Evolutionary conservation across 2,888 invertebrate genomes (phyloP), one percentile per base, ranked within the genome.

Genomic region (Augochlorella aurata): DNA sequence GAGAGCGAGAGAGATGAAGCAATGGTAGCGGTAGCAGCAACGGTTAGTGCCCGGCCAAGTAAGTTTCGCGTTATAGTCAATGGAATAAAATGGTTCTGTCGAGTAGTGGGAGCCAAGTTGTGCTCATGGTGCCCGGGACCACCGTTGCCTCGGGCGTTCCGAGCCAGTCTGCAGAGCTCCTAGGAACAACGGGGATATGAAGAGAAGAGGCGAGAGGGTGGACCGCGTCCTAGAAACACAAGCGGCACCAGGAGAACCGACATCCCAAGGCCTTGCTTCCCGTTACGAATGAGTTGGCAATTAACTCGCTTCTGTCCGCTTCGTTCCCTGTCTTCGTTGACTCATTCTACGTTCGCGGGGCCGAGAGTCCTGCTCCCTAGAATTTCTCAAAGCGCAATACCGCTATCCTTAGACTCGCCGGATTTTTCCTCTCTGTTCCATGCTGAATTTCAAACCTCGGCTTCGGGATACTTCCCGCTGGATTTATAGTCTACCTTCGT

Each of bases 41-140:
- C 86, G 88, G 89, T 88, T 87, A 88, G 88, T 88, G 86, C 85
- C 81, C 79, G 76, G 86, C 87, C 89, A 88, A 90, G 90, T 88
- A 91, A 91, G 90, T 92, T 92, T 89, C 84, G 83, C 89, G 89
- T 89, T 90, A 89, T 87, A 91, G 90, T 90, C 90, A 90, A 91
- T 90, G 91, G 88, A 91, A 91, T 91, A 91, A 91, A 92, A 92
- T 90, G 89, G 89, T 90, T 85, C 84, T 80, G 83, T 84, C 79
- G 88, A 86, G 85, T 87, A 85, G 87, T 88, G 86, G 87, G 88
- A 86, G 83, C 88, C 87, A 90, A 90, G 89, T 90, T 90, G 87
- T 74, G 85, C 87, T 86, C 86, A 80, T 81, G 87, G 83, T 88
- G 88, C 85, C 82, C 79, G 85, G 87, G 85, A 89, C 86, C 87